Evolutionary conservation across 2,888 invertebrate species (phyloP).

Genomic region (Acleris sparsana): DNA sequence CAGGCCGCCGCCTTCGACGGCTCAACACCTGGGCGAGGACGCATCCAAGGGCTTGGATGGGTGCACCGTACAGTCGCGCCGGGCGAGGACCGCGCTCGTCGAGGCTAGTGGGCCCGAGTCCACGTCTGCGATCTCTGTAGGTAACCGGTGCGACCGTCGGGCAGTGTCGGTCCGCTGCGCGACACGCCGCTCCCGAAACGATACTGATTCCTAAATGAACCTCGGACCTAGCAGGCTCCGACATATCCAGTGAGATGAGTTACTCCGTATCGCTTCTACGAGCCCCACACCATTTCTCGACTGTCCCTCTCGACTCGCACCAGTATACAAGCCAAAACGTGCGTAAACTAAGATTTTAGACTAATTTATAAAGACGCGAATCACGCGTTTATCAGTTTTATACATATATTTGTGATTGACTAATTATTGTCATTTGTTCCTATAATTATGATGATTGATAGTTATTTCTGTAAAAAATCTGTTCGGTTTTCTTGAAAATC

Average conservation of each 20-base stretch:
- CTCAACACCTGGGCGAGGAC: not conserved
- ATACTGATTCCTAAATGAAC: conserved; percentile 43
- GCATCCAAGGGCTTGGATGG: not conserved
- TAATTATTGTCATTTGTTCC: conserved; percentile 81
- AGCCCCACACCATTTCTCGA: conserved; percentile 58
- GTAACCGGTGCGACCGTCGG: conserved; percentile 62
- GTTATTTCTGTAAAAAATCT: conserved; percentile 70
- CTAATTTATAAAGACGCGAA: conserved; percentile 73
- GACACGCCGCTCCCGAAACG: conserved; percentile 45
- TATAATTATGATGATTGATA: conserved; percentile 75
- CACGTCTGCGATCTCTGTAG: conserved; percentile 80
- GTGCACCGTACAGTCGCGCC: not conserved
- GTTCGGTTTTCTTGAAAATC: conserved; percentile 82
- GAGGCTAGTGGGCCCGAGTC: conserved; percentile 69
- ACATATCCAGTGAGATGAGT: not conserved
- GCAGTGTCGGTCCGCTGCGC: conserved; percentile 64
- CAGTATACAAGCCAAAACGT: conserved; percentile 78
- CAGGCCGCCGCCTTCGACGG: not conserved
- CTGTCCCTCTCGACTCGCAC: conserved; percentile 77
- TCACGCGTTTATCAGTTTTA: conserved; percentile 73
- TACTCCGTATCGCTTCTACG: conserved; percentile 53
- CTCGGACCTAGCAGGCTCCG: conserved; percentile 1
- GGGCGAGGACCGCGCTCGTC: conserved; percentile 59
- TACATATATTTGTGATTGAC: conserved; percentile 79
- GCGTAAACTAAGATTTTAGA: conserved; percentile 74